Percentiles rank a stretch among this genome's conserved stretches.
Evolutionary conservation across 2,888 invertebrate genomes (phyloP).

Genomic region (Myathropa florea): DNA sequence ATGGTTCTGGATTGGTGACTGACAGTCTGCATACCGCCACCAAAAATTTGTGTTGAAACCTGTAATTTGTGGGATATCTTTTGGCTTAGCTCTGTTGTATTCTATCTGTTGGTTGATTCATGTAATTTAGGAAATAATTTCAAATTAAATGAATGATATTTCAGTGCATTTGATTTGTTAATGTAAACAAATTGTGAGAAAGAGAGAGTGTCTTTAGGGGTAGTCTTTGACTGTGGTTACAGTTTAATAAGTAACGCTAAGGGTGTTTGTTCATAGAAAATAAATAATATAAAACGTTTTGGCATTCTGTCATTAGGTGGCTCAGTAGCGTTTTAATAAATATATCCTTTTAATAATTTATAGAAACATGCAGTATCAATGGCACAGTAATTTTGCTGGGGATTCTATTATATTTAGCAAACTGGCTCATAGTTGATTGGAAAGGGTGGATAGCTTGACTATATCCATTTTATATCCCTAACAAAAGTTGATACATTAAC

Average conservation of each 20-base stretch:
- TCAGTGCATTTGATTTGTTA: slow-evolving; percentile 39
- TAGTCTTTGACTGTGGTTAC: not conserved
- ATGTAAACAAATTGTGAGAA: slow-evolving; percentile 29
- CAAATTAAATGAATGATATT: slow-evolving; percentile 40
- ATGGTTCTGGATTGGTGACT: slow-evolving; percentile 66
- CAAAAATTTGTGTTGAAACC: slow-evolving; percentile 56
- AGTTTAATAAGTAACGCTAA: not conserved
- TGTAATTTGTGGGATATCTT: slow-evolving; percentile 52
- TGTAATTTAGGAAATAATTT: slow-evolving; percentile 38
- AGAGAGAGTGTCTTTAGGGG: not conserved
- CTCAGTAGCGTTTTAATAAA: too few relatives aligned
- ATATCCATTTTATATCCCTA: too few relatives aligned
- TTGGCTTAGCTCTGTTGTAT: slow-evolving; percentile 12
- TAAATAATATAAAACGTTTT: too few relatives aligned
- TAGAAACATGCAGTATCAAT: too few relatives aligned
- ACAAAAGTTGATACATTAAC: too few relatives aligned
- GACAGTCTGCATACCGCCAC: slow-evolving; percentile 70
- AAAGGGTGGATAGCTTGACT: too few relatives aligned
- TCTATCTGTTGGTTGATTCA: slow-evolving; percentile 40
- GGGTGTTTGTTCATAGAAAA: too few relatives aligned
- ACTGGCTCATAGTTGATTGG: too few relatives aligned
- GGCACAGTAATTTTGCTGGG: too few relatives aligned
- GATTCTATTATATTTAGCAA: too few relatives aligned
- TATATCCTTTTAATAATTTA: too few relatives aligned
- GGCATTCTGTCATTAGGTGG: too few relatives aligned